These are phyloP conservation scores for Dendrocincla fuliginosa DNA, from an alignment of 2,797 vertebrate genomes.

Conservation along the genomic window DNA sequence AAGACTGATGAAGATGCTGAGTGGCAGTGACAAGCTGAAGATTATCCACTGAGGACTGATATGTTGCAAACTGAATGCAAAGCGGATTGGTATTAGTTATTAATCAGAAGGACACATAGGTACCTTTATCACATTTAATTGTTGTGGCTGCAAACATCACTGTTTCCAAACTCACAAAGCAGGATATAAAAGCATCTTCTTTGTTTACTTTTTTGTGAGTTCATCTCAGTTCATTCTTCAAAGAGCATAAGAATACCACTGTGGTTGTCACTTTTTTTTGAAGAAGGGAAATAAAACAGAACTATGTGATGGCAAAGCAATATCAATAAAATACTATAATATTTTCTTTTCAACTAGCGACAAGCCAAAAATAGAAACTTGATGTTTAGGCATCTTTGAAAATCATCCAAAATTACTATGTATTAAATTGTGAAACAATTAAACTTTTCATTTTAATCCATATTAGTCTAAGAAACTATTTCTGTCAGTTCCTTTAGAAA, in stretches of 20 bases:
- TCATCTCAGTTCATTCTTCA: not conserved
- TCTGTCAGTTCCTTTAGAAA: not conserved
- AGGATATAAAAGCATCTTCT: not conserved
- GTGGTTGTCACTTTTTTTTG: not conserved
- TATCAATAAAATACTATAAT: not conserved
- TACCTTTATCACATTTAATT: not conserved
- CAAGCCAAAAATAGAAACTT: slow-evolving; percentile 3
- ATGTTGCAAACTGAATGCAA: slow-evolving; percentile 59
- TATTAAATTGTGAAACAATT: slow-evolving; percentile 9
- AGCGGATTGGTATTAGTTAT: slow-evolving; percentile 46
- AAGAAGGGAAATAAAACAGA: not conserved
- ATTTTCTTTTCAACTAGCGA: not conserved
- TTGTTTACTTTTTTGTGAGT: not conserved
- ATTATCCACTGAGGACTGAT: slow-evolving; percentile 69
- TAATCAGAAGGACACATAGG: not conserved
- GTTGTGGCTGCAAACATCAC: not conserved
- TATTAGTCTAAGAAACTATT: not conserved
- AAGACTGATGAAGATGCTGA: slow-evolving; percentile 83
- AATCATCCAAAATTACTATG: slow-evolving; percentile 18
- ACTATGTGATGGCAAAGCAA: not conserved
- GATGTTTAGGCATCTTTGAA: not conserved
- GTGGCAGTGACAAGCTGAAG: slow-evolving; percentile 77
- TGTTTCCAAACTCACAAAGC: not conserved
- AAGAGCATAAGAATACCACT: not conserved
- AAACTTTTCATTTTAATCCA: slow-evolving; percentile 22